These are phyloP conservation scores for Drosophila merina DNA, from an alignment of 2,888 invertebrate species.

Conservation along the genomic window DNA sequence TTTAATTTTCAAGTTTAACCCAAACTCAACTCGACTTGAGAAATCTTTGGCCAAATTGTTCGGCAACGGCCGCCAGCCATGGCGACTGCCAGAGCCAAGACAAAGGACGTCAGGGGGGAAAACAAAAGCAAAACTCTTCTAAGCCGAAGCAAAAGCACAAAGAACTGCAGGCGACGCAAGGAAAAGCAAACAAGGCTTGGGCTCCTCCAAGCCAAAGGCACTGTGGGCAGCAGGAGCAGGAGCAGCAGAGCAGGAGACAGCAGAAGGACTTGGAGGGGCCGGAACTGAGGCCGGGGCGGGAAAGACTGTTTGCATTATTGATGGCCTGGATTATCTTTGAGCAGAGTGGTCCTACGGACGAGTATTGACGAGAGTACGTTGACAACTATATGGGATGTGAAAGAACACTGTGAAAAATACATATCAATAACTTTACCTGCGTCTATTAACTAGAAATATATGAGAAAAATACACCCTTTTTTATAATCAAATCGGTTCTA, in stretches of 20 bases:
- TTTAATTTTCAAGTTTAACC: conserved; percentile 66
- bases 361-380: conserved; percentile 56
- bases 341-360: conserved; percentile 43
- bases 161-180: conserved; percentile 37
- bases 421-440: not conserved
- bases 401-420: conserved; percentile 2
- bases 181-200: conserved; percentile 52
- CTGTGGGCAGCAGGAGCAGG: not conserved
- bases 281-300: conserved; percentile 9
- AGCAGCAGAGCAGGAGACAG: not conserved
- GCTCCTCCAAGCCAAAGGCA: conserved; percentile 27
- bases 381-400: conserved; percentile 55
- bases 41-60: conserved; percentile 65
- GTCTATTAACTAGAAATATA: no score
- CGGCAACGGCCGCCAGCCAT: conserved; percentile 49
- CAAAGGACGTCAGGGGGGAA: conserved; percentile 10
- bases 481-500: not conserved
- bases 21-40: conserved; percentile 58
- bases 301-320: conserved; percentile 76
- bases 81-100: conserved; percentile 3
- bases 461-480: no score
- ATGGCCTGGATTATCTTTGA: conserved; percentile 74
- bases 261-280: not conserved
- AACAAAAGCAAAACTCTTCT: conserved; percentile 48
- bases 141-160: conserved; percentile 34